phyloP scores from a whole-genome alignment of 2,797 vertebrate genomes.

The Gadopsis marmoratus region DNA sequence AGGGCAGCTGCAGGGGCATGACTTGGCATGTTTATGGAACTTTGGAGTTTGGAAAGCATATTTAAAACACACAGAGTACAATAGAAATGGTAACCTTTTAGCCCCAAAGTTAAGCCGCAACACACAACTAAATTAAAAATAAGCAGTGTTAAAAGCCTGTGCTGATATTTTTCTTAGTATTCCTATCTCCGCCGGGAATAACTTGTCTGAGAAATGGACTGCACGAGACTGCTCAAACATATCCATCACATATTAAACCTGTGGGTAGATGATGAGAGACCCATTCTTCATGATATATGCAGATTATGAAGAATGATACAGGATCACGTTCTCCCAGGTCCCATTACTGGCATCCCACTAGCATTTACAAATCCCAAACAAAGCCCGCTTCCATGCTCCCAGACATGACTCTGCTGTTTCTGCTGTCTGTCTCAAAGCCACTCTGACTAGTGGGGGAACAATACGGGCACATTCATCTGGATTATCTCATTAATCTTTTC shows the following conservation, averaged over 20 bases:
- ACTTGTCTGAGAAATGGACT: slow-evolving; percentile 22
- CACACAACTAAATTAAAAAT: slow-evolving; percentile 30
- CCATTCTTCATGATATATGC: slow-evolving; percentile 63
- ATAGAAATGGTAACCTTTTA: slow-evolving; percentile 46
- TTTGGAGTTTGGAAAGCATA: slow-evolving; percentile 56
- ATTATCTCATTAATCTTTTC: slow-evolving; percentile 60
- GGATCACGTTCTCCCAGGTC: slow-evolving; percentile 60
- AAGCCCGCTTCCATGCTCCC: slow-evolving; percentile 51
- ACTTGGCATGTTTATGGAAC: slow-evolving; percentile 75
- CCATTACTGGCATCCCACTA: slow-evolving; percentile 69
- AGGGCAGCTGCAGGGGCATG: slow-evolving; percentile 66
- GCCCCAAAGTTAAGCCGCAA: slow-evolving; percentile 45
- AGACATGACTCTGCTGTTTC: slow-evolving; percentile 54
- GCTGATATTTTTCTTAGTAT: slow-evolving; percentile 6
- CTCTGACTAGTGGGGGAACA: slow-evolving; percentile 16
- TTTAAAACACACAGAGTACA: slow-evolving; percentile 57
- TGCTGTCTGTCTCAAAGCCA: slow-evolving; percentile 47
- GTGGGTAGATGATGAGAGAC: slow-evolving; percentile 56
- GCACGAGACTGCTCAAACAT: slow-evolving; percentile 45
- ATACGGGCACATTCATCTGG: slow-evolving; percentile 41
- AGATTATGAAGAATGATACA: slow-evolving; percentile 67
- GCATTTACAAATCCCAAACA: slow-evolving; percentile 77
- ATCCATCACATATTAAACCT: slow-evolving; percentile 63
- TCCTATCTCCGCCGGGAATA: slow-evolving; percentile 26
- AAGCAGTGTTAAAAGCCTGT: slow-evolving; percentile 6